Evolutionary conservation across 2,797 vertebrate genomes (phyloP).

Genomic region (Falco peregrinus): DNA sequence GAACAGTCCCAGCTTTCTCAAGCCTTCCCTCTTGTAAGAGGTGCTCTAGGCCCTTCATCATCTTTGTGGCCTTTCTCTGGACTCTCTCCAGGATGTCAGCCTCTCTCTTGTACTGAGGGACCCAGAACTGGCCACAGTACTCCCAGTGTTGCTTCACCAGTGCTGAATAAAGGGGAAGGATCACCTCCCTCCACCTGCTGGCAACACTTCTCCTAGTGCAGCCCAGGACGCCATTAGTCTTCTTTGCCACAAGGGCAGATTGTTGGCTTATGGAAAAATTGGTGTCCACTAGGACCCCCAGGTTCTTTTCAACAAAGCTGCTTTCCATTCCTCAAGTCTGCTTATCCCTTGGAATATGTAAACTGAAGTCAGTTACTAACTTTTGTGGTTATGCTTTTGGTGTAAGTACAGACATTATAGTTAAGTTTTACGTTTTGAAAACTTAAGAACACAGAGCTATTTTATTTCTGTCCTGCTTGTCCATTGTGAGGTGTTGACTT

Average conservation of each 20-base stretch:
- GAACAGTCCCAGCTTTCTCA: not conserved
- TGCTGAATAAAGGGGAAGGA: not conserved
- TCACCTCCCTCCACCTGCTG: not conserved
- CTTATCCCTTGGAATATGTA: not conserved
- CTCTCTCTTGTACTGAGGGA: not conserved
- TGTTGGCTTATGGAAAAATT: not conserved
- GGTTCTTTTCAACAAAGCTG: not conserved
- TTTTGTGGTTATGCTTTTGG: not conserved
- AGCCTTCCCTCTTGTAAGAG: accelerated
- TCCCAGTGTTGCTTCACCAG: not conserved
- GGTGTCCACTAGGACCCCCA: not conserved
- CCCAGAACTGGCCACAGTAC: not conserved
- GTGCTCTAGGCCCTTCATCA: not conserved
- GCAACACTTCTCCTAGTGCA: not conserved
- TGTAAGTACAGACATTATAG: not conserved
- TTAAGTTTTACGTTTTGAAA: not conserved
- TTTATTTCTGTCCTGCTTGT: not conserved
- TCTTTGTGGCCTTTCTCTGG: not conserved
- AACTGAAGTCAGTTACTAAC: not conserved
- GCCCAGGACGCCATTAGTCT: not conserved
- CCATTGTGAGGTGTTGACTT: constrained; percentile 10
- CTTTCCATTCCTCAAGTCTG: not conserved
- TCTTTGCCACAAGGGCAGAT: accelerated
- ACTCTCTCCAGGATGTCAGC: not conserved
- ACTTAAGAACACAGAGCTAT: not conserved